Conservation (phyloP, 2,113 vertebrate genomes). For the Willisornis vidua region DNA sequence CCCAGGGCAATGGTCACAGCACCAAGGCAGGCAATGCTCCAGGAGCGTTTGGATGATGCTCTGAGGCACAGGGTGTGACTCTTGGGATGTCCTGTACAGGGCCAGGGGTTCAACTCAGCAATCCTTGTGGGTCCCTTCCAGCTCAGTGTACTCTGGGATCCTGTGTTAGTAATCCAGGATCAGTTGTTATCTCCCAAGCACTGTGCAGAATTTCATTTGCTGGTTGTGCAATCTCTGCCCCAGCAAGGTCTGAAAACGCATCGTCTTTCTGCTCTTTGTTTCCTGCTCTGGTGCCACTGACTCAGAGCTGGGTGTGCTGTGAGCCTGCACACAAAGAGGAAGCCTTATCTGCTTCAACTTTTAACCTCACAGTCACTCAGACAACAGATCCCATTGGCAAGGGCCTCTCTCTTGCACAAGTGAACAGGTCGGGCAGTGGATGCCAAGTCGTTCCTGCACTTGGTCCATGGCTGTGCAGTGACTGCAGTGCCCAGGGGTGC, state of each 20-base stretch:
- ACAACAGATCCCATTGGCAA: background rate
- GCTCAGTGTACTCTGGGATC: background rate
- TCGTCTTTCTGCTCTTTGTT: slow-evolving; percentile 15
- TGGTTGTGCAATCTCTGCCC: background rate
- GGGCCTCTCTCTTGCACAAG: background rate
- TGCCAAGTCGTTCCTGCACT: background rate
- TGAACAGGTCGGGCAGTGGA: background rate
- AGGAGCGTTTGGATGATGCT: background rate
- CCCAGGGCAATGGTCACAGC: background rate
- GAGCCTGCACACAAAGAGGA: slow-evolving; percentile 27
- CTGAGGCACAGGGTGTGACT: background rate
- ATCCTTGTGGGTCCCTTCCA: background rate
- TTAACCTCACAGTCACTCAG: slow-evolving; percentile 45
- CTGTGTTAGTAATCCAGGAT: background rate
- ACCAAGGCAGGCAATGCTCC: background rate
- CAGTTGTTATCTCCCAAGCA: background rate
- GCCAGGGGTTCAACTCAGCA: background rate
- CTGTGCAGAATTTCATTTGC: background rate
- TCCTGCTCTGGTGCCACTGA: slow-evolving; percentile 41
- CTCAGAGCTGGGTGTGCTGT: slow-evolving; percentile 37
- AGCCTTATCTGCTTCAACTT: slow-evolving; percentile 47
- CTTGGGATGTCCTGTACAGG: background rate
- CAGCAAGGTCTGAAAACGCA: background rate
- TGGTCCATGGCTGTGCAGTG: background rate
- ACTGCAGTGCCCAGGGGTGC: background rate